phyloP scores from a whole-genome alignment of 2,113 vertebrate species.

The Lontra canadensis region DNA sequence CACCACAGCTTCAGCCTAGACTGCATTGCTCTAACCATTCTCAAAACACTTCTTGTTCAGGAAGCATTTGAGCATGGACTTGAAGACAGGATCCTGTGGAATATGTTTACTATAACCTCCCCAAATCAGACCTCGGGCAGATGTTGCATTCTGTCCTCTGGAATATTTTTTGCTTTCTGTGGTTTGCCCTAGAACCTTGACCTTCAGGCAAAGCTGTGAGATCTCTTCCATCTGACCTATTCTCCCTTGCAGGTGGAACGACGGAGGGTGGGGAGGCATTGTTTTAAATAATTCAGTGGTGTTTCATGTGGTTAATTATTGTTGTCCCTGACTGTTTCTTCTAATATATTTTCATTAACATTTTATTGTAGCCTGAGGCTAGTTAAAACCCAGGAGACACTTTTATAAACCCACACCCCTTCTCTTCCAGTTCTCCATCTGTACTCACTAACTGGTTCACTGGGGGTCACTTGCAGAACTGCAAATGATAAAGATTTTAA shows the following conservation, averaged over 20 bases:
- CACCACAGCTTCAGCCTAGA: background rate
- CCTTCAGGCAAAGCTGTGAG: background rate
- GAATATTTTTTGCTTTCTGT: background rate
- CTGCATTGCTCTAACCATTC: background rate
- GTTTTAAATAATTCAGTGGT: slow-evolving; percentile 34
- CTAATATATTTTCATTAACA: slow-evolving; percentile 49
- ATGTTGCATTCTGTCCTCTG: background rate
- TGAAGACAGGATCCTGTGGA: background rate
- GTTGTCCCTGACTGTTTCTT: background rate
- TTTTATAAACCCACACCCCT: background rate
- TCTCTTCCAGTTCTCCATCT: slow-evolving; percentile 8
- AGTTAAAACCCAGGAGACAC: slow-evolving; percentile 49
- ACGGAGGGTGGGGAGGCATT: background rate
- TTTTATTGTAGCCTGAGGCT: slow-evolving; percentile 26
- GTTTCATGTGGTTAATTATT: slow-evolving; percentile 51
- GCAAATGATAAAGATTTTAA: slow-evolving; percentile 24
- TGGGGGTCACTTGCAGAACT: slow-evolving; percentile 18
- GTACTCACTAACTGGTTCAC: background rate
- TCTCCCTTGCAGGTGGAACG: slow-evolving; percentile 31
- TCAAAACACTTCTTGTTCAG: background rate
- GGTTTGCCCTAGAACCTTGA: background rate
- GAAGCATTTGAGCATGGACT: background rate
- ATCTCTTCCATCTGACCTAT: background rate
- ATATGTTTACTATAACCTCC: background rate
- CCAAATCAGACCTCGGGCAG: background rate